Conservation (phyloP, 1,140 invertebrate genomes). For the Galleria mellonella region DNA sequence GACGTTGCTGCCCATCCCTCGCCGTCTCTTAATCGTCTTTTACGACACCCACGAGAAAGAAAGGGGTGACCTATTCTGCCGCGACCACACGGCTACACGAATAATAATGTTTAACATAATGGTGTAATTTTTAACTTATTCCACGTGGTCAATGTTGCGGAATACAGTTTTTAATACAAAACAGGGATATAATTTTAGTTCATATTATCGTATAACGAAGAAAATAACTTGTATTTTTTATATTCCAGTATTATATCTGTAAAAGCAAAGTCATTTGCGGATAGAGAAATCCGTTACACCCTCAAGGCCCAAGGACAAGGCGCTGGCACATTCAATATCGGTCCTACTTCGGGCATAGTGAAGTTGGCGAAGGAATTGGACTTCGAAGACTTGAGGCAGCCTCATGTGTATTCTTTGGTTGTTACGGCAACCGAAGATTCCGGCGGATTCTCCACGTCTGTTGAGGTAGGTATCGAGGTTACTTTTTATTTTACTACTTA, state of each 20-base stretch:
- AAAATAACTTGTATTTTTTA: slow-evolving; percentile 22
- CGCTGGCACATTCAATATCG: slow-evolving; percentile 96
- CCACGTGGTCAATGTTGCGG: too few species aligned
- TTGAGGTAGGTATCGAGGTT: slow-evolving; percentile 90
- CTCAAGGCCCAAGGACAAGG: slow-evolving; percentile 95
- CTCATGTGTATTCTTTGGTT: slow-evolving; percentile 92
- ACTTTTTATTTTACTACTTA: neutral
- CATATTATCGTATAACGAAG: too few species aligned
- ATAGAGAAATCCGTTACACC: slow-evolving; percentile 95
- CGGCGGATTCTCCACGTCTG: slow-evolving; percentile 95
- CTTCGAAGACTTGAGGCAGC: slow-evolving; percentile 94
- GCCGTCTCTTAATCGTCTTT: too few species aligned
- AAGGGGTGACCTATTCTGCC: too few species aligned
- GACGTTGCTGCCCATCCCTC: too few species aligned
- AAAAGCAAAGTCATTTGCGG: slow-evolving; percentile 96
- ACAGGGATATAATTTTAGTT: too few species aligned
- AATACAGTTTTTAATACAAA: too few species aligned
- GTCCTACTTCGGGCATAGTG: slow-evolving; percentile 93
- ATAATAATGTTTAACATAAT: too few species aligned
- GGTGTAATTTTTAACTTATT: too few species aligned
- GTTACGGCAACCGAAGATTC: slow-evolving; percentile 97
- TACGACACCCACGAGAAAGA: too few species aligned
- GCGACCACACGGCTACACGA: too few species aligned
- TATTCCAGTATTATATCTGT: slow-evolving; percentile 93
- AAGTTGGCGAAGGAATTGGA: slow-evolving; percentile 96